Base-by-base conservation (phyloP, 2,797 vertebrate genomes). In the Premnoplex brunnescens region DNA sequence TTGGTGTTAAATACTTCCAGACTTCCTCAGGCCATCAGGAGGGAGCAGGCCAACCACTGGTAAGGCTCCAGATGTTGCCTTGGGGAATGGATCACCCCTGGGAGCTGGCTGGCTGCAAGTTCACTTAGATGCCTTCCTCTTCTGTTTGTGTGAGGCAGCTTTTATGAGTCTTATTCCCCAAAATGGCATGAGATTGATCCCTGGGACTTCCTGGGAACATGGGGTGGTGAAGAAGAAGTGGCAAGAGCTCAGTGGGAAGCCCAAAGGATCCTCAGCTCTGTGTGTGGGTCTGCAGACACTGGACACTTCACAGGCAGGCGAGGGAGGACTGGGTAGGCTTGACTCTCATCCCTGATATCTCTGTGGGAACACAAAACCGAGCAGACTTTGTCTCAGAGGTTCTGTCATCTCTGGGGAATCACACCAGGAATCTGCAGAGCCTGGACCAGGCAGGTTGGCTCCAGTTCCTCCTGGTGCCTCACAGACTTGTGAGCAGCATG, bases 291-390 rank as follows among this genome's bases (percentile, higher is more conserved):
- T 94, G 52, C 76, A 84, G 66, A 21, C 17, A 2, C 34, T 24
- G 56, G 62, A 32, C 23, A 12, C 0, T 0, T 5, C 0, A 2
- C 11, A 19, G 62, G 16, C 4, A 14, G 34, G 18, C 30, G 5
- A 54, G n/a, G 0, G 0, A 56, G 62, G 67, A 58, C 17, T 23
- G 48, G 55, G 0, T 10, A 14, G 16, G 11, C 41, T 74, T 2
- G 2, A 10, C 49, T 85, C 52, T 56, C 32, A n/a, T 34, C 72
- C 14, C 51, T 0, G 0, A 2, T 24, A 11, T 66, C 30, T 51
- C 78, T 44, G 12, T 46, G 51, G 30, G 63, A 43, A 46, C 62
- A 64, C 7, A 71, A 20, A 64, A 32, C 51, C 26, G 44, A 41
- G 51, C 37, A 73, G 56, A 60, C 20, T 56, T 60, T 55, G 72